These are phyloP conservation scores for Sebastes vulpes DNA, from an alignment of 2,797 vertebrate species.

Conservation along the genomic window DNA sequence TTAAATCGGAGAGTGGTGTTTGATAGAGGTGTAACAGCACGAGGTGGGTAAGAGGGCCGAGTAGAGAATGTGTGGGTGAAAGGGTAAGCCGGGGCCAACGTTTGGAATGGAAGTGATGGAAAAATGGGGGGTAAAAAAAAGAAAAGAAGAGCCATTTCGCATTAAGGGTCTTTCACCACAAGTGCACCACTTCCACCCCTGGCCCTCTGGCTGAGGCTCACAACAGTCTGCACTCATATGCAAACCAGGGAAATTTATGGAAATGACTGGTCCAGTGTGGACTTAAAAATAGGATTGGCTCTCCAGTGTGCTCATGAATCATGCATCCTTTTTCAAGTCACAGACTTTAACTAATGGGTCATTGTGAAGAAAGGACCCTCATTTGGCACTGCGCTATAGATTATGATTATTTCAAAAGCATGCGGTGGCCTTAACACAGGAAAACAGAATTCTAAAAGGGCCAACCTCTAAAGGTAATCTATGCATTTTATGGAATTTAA, in stretches of 20 bases:
- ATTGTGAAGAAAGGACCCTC: constrained; percentile 51
- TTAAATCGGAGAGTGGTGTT: constrained; percentile 62
- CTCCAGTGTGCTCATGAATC: constrained; percentile 63
- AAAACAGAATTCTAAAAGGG: not conserved
- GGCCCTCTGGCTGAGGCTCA: constrained; percentile 53
- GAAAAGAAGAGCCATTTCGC: constrained; percentile 51
- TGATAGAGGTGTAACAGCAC: constrained; percentile 57
- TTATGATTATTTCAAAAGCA: constrained; percentile 51
- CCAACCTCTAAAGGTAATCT: not conserved
- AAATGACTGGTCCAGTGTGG: constrained; percentile 60
- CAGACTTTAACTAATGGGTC: constrained; percentile 65
- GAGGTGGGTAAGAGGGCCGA: constrained; percentile 40
- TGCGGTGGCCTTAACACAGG: not conserved
- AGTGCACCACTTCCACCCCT: constrained; percentile 59
- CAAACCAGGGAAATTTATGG: constrained; percentile 67
- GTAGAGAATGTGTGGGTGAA: constrained; percentile 55
- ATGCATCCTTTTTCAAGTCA: constrained; percentile 60
- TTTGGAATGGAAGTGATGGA: constrained; percentile 43
- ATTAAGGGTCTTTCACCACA: constrained; percentile 56
- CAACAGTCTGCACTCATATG: constrained; percentile 57
- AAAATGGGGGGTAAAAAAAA: constrained; percentile 17
- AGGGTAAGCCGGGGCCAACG: constrained; percentile 45
- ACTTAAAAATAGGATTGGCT: constrained; percentile 64
- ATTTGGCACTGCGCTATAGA: constrained; percentile 27
- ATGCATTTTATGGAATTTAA: not conserved